Base-by-base conservation (phyloP, 37 sponge, comb jelly and placozoan species). In the Oscarella lobularis region DNA sequence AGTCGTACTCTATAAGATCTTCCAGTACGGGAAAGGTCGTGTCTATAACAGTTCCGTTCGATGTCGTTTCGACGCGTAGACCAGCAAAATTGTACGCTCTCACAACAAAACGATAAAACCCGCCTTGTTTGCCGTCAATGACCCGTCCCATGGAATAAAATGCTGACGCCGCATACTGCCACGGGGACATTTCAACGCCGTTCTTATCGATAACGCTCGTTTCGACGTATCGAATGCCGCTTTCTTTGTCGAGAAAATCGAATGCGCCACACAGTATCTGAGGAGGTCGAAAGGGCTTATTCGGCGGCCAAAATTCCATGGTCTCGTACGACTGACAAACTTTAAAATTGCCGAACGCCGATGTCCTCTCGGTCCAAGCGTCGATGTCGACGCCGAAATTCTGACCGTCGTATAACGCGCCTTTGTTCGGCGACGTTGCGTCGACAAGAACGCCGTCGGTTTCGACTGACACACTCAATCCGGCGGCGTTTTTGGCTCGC, bases 41-140 rank as follows among this genome's bases (percentile, higher is more conserved):
- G 69, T 92, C 93, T 31, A 92, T 80, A 32, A 48, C 73, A 2
- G 88, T 76, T 0, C 93, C 93, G 75, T 86, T 88, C 14, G 87
- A 34, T 20, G 5, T 5, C 33, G 71, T 35, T 20, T 68, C 29
- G 71, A 5, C 6, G 71, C 33, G 31, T 5, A 68, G 71, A 68
- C 71, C 71, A 5, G 31, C 71, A 4, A 5, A 4, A 14, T 68
- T 68, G 71, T 68, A 14, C 6, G 33, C 71, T 4, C 71, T 32
- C 6, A 68, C 5, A 34, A 5, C 31, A 20, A 68, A 68, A 29
- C 35, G 5, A 68, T 68, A 68, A 32, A 14, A 29, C 6, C 33
- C 4, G 29, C 71, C 71, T 34, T 68, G 71, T 14, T 68, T 5
- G 29, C 6, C 29, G 31, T 68, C 31, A 5, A 4, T 14, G 5